phyloP scores from a whole-genome alignment of 2,888 invertebrate species.

The Balanococcus diminutus region DNA sequence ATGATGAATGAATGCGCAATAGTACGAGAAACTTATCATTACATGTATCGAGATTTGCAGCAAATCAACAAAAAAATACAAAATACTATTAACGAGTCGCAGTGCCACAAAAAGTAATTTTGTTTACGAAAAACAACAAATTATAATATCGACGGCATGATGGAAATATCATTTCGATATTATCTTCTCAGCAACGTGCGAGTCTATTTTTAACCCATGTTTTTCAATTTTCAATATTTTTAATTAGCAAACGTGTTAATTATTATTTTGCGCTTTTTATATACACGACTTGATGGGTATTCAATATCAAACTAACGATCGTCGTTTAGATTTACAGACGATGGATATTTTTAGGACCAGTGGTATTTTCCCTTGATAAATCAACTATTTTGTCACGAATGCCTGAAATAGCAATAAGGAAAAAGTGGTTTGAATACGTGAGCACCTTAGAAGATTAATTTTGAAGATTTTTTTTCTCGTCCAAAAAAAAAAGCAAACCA shows the following conservation, averaged over 20 bases:
- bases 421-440: background rate
- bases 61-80: too few relatives aligned
- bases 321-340: background rate
- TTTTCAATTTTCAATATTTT: slow-evolving; percentile 13
- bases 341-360: background rate
- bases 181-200: background rate
- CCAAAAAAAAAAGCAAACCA: background rate
- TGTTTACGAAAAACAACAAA: background rate
- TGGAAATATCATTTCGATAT: background rate
- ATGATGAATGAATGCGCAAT: too few relatives aligned
- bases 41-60: too few relatives aligned
- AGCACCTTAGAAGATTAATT: background rate
- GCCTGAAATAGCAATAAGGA: background rate
- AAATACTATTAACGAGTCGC: too few relatives aligned
- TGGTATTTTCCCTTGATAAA: background rate
- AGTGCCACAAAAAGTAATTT: too few relatives aligned
- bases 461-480: background rate
- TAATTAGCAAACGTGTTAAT: background rate
- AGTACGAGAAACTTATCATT: too few relatives aligned
- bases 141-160: background rate
- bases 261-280: too few relatives aligned
- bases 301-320: background rate
- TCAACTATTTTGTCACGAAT: background rate
- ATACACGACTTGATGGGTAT: too few relatives aligned
- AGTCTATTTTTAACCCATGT: background rate